phyloP scores from a whole-genome alignment of 2,888 invertebrate species.

The Conops quadrifasciatus region DNA sequence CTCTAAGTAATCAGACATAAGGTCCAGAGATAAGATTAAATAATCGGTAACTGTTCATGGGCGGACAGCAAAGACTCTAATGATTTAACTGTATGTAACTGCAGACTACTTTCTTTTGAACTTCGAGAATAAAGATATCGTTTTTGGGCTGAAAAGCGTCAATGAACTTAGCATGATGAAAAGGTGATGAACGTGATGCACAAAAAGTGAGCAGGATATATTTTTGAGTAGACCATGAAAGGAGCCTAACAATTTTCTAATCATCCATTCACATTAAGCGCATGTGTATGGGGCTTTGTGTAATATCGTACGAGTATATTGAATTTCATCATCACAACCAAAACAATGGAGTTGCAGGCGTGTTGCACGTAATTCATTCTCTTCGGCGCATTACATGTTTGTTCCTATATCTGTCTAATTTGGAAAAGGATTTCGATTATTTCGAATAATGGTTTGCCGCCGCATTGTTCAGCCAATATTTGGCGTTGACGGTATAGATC shows the following conservation, averaged over 20 bases:
- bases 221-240: too few relatives aligned
- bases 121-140: too few relatives aligned
- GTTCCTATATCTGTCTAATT: conserved; percentile 24
- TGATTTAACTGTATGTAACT: background rate
- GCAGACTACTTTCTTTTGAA: too few relatives aligned
- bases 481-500: conserved; percentile 13
- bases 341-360: conserved; percentile 21
- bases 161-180: too few relatives aligned
- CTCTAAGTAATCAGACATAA: background rate
- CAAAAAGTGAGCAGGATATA: too few relatives aligned
- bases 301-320: conserved; percentile 10
- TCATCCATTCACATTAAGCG: background rate
- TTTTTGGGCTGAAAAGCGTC: too few relatives aligned
- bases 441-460: conserved; percentile 27
- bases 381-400: too few relatives aligned
- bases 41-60: conserved; percentile 22
- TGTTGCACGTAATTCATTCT: conserved; percentile 14
- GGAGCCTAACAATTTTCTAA: too few relatives aligned
- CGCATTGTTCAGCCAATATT: conserved; percentile 18
- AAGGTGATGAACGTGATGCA: too few relatives aligned
- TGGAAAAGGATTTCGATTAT: conserved; percentile 27
- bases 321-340: conserved; percentile 10
- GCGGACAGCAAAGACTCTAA: conserved; percentile 27
- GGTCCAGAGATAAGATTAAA: conserved; percentile 5
- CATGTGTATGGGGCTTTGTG: background rate